Conservation (phyloP, 2,888 invertebrate genomes). For the Acleris holmiana region DNA sequence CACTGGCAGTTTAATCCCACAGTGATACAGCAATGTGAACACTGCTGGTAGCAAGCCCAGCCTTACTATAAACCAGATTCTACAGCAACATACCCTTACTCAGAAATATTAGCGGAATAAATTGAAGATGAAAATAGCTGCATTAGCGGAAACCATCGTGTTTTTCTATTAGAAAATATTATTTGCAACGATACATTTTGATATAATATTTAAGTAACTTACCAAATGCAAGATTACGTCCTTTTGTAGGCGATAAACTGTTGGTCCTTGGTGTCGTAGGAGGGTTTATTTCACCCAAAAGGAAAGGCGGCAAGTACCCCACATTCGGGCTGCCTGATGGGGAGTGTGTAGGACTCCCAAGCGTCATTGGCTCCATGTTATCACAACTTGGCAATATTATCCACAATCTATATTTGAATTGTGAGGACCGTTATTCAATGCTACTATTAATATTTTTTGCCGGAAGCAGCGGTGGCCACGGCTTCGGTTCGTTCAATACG, state of each 20-base stretch:
- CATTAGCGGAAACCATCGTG: too few species aligned
- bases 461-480: slow-evolving; percentile 4
- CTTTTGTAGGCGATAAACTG: slow-evolving; percentile 85
- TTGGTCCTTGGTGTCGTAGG: slow-evolving; percentile 83
- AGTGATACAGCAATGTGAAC: too few species aligned
- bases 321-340: slow-evolving; percentile 87
- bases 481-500: slow-evolving; percentile 8
- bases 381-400: slow-evolving; percentile 15
- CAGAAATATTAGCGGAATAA: too few species aligned
- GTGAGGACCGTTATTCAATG: neutral
- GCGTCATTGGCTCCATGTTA: slow-evolving; percentile 92
- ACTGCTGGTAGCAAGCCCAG: too few species aligned
- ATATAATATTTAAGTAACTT: slow-evolving; percentile 49
- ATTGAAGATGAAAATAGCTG: too few species aligned
- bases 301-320: slow-evolving; percentile 90
- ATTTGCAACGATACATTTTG: too few species aligned
- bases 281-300: slow-evolving; percentile 89
- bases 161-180: too few species aligned
- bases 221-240: slow-evolving; percentile 83
- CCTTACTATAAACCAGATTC: too few species aligned
- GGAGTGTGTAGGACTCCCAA: slow-evolving; percentile 91
- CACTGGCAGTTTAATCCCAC: too few species aligned
- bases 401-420: slow-evolving; percentile 16
- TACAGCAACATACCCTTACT: too few species aligned
- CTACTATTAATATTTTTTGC: slow-evolving; percentile 3